Conservation (phyloP, 1,140 invertebrate species). For the Drosophila fuyamai region DNA sequence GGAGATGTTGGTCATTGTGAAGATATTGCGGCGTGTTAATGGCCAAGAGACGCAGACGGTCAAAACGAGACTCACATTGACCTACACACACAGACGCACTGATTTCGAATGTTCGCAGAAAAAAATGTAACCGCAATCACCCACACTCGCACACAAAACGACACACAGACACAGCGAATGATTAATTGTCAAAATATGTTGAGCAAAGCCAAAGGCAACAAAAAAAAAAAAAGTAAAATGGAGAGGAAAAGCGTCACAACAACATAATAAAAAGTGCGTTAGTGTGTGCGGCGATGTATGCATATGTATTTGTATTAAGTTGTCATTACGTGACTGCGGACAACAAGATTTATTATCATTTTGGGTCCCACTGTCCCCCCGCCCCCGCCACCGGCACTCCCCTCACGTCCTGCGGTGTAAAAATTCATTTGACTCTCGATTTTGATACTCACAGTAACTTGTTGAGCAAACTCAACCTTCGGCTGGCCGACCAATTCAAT, state of each 20-base stretch:
- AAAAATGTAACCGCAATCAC: slow-evolving; percentile 43
- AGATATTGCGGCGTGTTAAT: slow-evolving; percentile 54
- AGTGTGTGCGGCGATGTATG: slow-evolving; percentile 58
- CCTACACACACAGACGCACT: slow-evolving; percentile 66
- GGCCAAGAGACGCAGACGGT: slow-evolving; percentile 51
- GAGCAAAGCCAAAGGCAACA: slow-evolving; percentile 47
- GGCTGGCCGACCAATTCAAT: slow-evolving; percentile 85
- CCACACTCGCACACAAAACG: slow-evolving; percentile 13
- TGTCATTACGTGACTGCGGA: slow-evolving; percentile 84
- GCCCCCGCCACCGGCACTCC: background rate
- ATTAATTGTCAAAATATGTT: slow-evolving; percentile 84
- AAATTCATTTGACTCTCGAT: slow-evolving; percentile 59
- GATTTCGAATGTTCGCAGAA: slow-evolving; percentile 40
- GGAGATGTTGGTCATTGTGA: slow-evolving; percentile 48
- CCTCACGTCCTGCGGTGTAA: slow-evolving; percentile 13
- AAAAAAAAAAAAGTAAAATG: slow-evolving; percentile 6
- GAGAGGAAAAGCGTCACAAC: slow-evolving; percentile 47
- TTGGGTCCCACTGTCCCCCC: slow-evolving; percentile 6
- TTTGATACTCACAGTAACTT: slow-evolving; percentile 84
- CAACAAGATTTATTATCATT: slow-evolving; percentile 84
- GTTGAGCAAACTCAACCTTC: slow-evolving; percentile 85
- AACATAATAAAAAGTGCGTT: slow-evolving; percentile 78
- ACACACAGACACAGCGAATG: slow-evolving; percentile 55
- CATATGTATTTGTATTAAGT: slow-evolving; percentile 84
- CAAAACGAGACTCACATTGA: slow-evolving; percentile 65